Evolutionary conservation across 2,113 vertebrate species (phyloP), one percentile per base, ranked within the genome.

Genomic region (Malurus cyaneus): DNA sequence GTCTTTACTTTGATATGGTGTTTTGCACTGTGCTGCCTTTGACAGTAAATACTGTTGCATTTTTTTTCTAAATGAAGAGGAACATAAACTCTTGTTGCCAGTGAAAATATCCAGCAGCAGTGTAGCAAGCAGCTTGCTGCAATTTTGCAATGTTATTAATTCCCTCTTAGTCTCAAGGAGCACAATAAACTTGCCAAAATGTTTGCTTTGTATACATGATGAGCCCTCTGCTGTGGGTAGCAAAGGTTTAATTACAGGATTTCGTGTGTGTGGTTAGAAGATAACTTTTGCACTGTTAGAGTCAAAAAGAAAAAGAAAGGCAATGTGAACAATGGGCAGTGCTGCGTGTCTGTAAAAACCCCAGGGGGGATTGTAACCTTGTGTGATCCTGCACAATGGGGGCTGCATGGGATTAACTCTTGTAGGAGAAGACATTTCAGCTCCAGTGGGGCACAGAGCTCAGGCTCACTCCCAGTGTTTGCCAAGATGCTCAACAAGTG

Each of bases 181-280:
- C 70, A 64, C 44, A 86, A 84, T 92, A 86, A 93, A 94, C 85
- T 84, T 94, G 93, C 79, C 93, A 93, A 80, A 88, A 84, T 49
- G 60, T 94, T 96, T 92, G 88, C 88, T 90, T 92, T 89, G 82
- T 94, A 26, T 89, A 80, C 62, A 32, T 15, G 67, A 80, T 71
- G 72, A 94, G 76, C 67, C 15, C 82, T 93, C 82, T 86, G 82
- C 88, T 90, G 67, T 49, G 82, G 29, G 69, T 83, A 88, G 81
- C 88, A 86, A 77, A 88, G 72, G 69, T 86, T 95, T 96, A 93
- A 95, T 94, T 95, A 92, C 59, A 92, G 93, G 93, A 64, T 49
- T 90, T 91, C 53, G 18, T 69, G 82, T 74, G 92, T 96, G 79
- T 3, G 13, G 74, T 78, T 86, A 44, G 85, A 69, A 69, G 46